phyloP scores from a whole-genome alignment of 2,797 vertebrate species.

The Huso huso region DNA sequence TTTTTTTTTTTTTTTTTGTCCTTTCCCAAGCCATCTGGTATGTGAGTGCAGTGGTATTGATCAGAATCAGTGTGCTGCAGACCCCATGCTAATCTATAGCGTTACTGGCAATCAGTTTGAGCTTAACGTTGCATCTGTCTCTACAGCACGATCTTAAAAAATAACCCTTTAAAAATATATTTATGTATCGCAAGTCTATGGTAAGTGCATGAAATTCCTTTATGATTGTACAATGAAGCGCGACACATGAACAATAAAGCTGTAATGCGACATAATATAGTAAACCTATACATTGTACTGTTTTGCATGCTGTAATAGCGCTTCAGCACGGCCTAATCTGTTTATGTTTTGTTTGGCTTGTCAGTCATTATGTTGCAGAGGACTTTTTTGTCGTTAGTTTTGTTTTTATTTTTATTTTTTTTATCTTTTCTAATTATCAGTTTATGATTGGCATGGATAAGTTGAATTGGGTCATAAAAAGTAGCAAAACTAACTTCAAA shows the following conservation, averaged over 20 bases:
- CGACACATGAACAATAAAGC: slow-evolving; percentile 8
- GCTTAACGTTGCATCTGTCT: slow-evolving; percentile 59
- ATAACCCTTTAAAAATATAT: slow-evolving; percentile 44
- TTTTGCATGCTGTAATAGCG: too few species aligned
- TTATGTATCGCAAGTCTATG: slow-evolving; percentile 26
- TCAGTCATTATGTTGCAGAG: too few species aligned
- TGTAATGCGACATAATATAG: neutral
- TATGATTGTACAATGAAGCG: slow-evolving; percentile 26
- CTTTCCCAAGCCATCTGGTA: slow-evolving; percentile 70
- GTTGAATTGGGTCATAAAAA: too few species aligned
- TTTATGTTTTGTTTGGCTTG: too few species aligned
- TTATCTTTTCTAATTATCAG: too few species aligned
- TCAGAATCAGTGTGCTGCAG: slow-evolving; percentile 68
- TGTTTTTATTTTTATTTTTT: too few species aligned
- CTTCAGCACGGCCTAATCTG: too few species aligned
- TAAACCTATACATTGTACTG: neutral
- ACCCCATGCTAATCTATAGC: slow-evolving; percentile 76
- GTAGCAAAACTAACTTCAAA: too few species aligned
- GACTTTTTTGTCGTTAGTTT: too few species aligned
- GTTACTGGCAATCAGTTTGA: slow-evolving; percentile 61
- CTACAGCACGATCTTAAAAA: slow-evolving; percentile 41
- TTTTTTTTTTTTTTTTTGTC: slow-evolving; percentile 39
- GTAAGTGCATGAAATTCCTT: slow-evolving; percentile 53
- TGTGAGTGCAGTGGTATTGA: slow-evolving; percentile 70
- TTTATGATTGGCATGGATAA: too few species aligned